These are phyloP conservation scores for Coregonus sp. DNA, from an alignment of 2,797 vertebrate species.

Conservation along the genomic window DNA sequence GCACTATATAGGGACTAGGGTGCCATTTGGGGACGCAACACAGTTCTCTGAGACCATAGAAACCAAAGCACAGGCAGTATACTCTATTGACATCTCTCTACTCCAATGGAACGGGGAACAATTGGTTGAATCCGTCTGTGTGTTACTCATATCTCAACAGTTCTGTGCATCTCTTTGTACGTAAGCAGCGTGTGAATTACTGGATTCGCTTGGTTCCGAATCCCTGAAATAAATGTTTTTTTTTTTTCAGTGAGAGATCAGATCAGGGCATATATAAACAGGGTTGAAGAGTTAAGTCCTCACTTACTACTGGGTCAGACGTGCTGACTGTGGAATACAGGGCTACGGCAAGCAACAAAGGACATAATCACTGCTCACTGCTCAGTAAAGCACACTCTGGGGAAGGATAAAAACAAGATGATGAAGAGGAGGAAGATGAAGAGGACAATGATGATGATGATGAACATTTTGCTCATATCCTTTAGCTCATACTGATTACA, in stretches of 20 bases:
- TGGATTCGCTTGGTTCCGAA: slow-evolving; percentile 69
- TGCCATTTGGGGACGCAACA: no score
- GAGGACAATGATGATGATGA: slow-evolving; percentile 37
- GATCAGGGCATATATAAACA: slow-evolving; percentile 59
- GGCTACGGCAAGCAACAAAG: slow-evolving; percentile 41
- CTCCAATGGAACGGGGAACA: slow-evolving; percentile 46
- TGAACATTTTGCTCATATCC: slow-evolving; percentile 43
- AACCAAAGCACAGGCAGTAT: slow-evolving; percentile 79
- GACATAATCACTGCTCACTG: slow-evolving; percentile 32
- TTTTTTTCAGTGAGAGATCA: slow-evolving; percentile 62
- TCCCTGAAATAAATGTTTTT: slow-evolving; percentile 74
- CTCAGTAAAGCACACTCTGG: slow-evolving; percentile 36
- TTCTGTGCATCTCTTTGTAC: slow-evolving; percentile 69
- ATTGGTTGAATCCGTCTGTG: slow-evolving; percentile 26
- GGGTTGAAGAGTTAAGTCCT: slow-evolving; percentile 64
- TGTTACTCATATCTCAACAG: slow-evolving; percentile 52
- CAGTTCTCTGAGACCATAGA: slow-evolving; percentile 59
- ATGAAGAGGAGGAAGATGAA: slow-evolving; percentile 18
- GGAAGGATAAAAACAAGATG: slow-evolving; percentile 30
- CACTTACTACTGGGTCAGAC: slow-evolving; percentile 55
- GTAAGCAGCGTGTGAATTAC: slow-evolving; percentile 64
- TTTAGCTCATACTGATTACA: slow-evolving; percentile 17
- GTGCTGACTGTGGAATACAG: slow-evolving; percentile 6
- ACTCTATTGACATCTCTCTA: no score
- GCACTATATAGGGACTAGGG: no score